Conservation (phyloP, 2,888 invertebrate genomes). For the Drosophila eohydei region DNA sequence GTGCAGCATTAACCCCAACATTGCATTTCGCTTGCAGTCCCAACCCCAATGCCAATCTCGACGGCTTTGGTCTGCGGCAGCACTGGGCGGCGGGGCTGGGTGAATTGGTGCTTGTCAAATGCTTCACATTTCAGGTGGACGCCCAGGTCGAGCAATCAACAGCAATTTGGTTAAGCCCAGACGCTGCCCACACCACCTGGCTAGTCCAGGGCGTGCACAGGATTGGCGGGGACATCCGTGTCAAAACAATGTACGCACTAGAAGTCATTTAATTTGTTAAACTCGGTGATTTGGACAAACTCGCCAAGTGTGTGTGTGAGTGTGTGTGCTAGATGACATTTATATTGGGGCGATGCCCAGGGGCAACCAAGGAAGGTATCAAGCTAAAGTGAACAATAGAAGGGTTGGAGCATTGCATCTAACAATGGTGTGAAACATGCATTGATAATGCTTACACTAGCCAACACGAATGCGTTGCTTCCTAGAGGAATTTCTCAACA, state of each 20-base stretch:
- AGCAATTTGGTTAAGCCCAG: slow-evolving; percentile 72
- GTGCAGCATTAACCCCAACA: slow-evolving; percentile 6
- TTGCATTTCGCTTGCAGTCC: neutral
- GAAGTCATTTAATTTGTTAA: slow-evolving; percentile 85
- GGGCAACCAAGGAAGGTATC: slow-evolving; percentile 11
- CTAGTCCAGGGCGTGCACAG: slow-evolving; percentile 14
- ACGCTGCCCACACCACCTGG: slow-evolving; percentile 45
- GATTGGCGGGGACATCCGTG: slow-evolving; percentile 64
- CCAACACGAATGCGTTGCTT: slow-evolving; percentile 20
- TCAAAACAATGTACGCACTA: slow-evolving; percentile 82
- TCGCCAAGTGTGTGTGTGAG: slow-evolving; percentile 31
- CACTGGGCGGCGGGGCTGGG: neutral
- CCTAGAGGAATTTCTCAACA: neutral
- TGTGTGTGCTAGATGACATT: slow-evolving; percentile 13
- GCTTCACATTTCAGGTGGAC: slow-evolving; percentile 57
- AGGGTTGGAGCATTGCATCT: slow-evolving; percentile 21
- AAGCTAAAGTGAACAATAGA: slow-evolving; percentile 16
- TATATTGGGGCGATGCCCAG: slow-evolving; percentile 5
- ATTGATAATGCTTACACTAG: slow-evolving; percentile 46
- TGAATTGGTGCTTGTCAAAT: slow-evolving; percentile 52
- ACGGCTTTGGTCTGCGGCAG: slow-evolving; percentile 44
- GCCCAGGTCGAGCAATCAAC: slow-evolving; percentile 64
- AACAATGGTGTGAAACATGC: slow-evolving; percentile 69
- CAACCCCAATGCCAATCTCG: slow-evolving; percentile 34
- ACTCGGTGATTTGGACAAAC: slow-evolving; percentile 81